Conservation (phyloP, 2,113 vertebrate genomes). For the Aleadryas rufinucha region DNA sequence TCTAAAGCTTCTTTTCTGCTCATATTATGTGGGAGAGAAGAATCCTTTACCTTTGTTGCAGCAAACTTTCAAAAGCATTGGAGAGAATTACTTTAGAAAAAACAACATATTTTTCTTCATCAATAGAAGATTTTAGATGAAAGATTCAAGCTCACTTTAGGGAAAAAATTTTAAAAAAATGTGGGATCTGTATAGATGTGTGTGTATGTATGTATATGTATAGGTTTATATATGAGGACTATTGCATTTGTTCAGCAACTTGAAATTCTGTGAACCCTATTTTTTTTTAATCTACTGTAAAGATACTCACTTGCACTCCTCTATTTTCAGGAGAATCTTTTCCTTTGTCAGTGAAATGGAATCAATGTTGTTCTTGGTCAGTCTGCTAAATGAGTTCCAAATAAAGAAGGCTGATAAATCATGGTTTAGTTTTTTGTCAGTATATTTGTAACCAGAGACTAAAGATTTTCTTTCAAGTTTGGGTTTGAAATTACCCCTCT, state of each 20-base stretch:
- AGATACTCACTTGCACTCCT: background rate
- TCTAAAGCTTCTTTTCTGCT: background rate
- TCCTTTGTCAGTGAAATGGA: background rate
- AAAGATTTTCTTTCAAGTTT: background rate
- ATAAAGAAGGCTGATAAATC: background rate
- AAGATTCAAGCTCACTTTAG: background rate
- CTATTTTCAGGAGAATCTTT: background rate
- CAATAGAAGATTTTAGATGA: background rate
- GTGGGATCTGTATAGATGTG: background rate
- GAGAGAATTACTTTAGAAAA: background rate
- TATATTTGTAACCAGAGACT: background rate
- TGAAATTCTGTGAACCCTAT: background rate
- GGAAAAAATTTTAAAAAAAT: background rate
- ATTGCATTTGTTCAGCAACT: background rate
- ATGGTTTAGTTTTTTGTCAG: background rate
- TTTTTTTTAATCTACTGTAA: background rate
- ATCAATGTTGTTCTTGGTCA: background rate
- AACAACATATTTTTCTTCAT: background rate
- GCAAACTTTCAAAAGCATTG: background rate
- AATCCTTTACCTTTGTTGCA: background rate
- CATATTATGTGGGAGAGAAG: background rate
- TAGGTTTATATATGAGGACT: background rate
- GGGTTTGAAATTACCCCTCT: background rate
- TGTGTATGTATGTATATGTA: fast-evolving
- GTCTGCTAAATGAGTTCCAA: background rate